phyloP scores from a whole-genome alignment of 2,888 invertebrate species.

The Agrochola lota region DNA sequence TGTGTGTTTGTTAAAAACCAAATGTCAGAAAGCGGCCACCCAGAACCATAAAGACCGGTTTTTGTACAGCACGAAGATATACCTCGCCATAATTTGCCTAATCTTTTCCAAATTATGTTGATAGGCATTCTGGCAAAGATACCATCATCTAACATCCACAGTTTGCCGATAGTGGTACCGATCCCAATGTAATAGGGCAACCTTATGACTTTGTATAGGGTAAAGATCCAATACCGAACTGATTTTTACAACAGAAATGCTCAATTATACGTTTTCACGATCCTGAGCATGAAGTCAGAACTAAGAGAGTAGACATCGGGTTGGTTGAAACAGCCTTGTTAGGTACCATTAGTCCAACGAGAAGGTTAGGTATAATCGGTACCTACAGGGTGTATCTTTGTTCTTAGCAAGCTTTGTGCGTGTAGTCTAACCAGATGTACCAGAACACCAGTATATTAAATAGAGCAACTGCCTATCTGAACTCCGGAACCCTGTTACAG shows the following conservation, averaged over 20 bases:
- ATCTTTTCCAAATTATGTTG: background rate
- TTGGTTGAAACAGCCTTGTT: slow-evolving; percentile 17
- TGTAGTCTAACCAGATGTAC: background rate
- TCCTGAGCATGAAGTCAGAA: slow-evolving; percentile 34
- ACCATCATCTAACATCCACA: slow-evolving; percentile 54
- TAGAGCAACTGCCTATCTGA: background rate
- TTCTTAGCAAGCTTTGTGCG: background rate
- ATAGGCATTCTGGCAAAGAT: slow-evolving; percentile 15
- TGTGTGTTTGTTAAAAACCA: too few relatives aligned
- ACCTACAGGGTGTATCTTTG: background rate
- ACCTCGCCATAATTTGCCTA: background rate
- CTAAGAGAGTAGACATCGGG: slow-evolving; percentile 39
- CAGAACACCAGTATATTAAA: background rate
- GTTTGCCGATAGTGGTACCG: slow-evolving; percentile 54
- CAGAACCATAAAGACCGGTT: background rate
- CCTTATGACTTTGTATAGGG: slow-evolving; percentile 45
- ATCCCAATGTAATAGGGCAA: slow-evolving; percentile 51
- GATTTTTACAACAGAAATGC: slow-evolving; percentile 41
- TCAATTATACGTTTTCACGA: slow-evolving; percentile 54
- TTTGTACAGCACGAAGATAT: background rate
- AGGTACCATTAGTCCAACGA: slow-evolving; percentile 1
- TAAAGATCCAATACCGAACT: slow-evolving; percentile 28
- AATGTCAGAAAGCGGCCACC: background rate
- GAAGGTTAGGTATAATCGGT: slow-evolving; percentile 3
- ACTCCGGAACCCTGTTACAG: background rate